Evolutionary conservation across 2,888 invertebrate species (phyloP).

Genomic region (Plebejus argus): DNA sequence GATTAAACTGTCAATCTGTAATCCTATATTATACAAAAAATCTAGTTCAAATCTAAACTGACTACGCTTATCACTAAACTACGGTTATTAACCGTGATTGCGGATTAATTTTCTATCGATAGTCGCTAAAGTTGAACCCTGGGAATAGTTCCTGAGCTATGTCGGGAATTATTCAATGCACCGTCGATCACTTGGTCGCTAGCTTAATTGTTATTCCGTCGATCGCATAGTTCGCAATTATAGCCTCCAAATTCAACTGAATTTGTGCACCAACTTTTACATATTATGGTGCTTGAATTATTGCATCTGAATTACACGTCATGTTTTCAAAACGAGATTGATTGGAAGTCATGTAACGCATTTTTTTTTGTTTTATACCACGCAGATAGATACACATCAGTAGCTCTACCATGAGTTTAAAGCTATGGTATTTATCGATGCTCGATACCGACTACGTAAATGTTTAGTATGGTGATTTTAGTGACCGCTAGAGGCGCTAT

Average conservation of each 20-base stretch:
- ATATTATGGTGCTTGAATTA: slow-evolving; percentile 46
- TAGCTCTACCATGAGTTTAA: too few species aligned
- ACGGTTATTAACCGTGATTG: slow-evolving; percentile 6
- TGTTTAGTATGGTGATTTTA: too few species aligned
- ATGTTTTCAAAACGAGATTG: not conserved
- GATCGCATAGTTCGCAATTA: slow-evolving; percentile 53
- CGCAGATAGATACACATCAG: too few species aligned
- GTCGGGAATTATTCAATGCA: slow-evolving; percentile 38
- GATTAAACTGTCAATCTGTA: too few species aligned
- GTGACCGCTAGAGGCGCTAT: too few species aligned
- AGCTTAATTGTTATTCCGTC: slow-evolving; percentile 46
- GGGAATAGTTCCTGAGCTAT: slow-evolving; percentile 34
- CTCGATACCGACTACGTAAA: too few species aligned
- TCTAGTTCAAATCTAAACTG: not conserved
- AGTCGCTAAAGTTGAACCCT: slow-evolving; percentile 26
- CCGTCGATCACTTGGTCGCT: slow-evolving; percentile 43
- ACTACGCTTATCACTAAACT: not conserved
- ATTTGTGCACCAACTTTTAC: slow-evolving; percentile 60
- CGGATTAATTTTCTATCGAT: slow-evolving; percentile 16
- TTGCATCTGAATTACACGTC: not conserved
- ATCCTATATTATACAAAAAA: not conserved
- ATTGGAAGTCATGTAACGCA: not conserved
- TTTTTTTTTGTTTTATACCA: too few species aligned
- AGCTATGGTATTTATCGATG: too few species aligned
- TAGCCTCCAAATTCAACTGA: slow-evolving; percentile 49